Evolutionary conservation across 1,140 invertebrate genomes (phyloP).

Genomic region (Drosophila micromelanica): DNA sequence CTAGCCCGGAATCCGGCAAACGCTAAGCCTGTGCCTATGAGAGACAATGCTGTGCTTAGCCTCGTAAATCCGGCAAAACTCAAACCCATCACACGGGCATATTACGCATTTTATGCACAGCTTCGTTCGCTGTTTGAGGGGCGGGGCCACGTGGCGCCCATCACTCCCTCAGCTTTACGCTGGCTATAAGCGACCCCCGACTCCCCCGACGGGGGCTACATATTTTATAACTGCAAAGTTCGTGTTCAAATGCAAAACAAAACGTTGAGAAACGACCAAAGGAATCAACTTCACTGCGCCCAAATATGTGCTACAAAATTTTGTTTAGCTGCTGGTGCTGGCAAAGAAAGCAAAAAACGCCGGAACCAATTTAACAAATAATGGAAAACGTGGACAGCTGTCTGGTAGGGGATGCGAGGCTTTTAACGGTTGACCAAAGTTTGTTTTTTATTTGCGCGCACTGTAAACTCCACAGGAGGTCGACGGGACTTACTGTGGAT

Average conservation of each 20-base stretch:
- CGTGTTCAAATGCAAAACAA: constrained; percentile 59
- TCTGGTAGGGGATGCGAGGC: not conserved
- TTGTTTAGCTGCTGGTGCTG: constrained; percentile 24
- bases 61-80: constrained; percentile 64
- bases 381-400: constrained; percentile 55
- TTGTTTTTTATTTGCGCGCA: constrained; percentile 34
- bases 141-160: not conserved
- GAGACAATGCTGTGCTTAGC: constrained; percentile 1
- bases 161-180: not conserved
- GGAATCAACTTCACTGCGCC: constrained; percentile 12
- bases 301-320: constrained; percentile 49
- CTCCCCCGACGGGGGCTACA: constrained; percentile 10
- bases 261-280: constrained; percentile 3
- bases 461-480: constrained; percentile 22
- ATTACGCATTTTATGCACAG: constrained; percentile 70
- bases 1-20: constrained; percentile 35
- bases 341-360: constrained; percentile 16
- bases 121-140: not conserved
- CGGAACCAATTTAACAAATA: constrained; percentile 68
- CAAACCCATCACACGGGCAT: constrained; percentile 41
- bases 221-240: constrained; percentile 49
- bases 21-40: constrained; percentile 13
- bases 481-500: not conserved
- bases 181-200: not conserved
- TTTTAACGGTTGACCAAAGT: constrained; percentile 32